Evolutionary conservation across 2,113 vertebrate genomes (phyloP).

Genomic region (Arizona elegans): DNA sequence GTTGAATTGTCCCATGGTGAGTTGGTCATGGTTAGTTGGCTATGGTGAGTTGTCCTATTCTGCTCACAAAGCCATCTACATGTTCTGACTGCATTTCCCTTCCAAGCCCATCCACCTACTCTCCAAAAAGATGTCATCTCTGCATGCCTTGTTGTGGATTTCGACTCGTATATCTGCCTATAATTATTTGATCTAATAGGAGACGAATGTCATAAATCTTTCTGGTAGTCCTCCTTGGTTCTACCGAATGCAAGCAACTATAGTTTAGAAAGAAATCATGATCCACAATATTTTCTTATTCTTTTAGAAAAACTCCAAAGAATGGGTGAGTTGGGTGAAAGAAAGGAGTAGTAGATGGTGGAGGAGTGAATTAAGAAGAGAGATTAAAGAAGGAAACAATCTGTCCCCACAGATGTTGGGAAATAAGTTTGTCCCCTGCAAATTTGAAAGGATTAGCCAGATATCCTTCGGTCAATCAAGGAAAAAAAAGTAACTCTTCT

Average conservation of each 20-base stretch:
- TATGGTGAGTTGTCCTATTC: too few relatives aligned
- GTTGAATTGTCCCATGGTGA: background rate
- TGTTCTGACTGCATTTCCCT: background rate
- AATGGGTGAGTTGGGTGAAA: background rate
- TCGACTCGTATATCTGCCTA: background rate
- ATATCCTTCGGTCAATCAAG: background rate
- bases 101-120: background rate
- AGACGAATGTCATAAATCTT: background rate
- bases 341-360: background rate
- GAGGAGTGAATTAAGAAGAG: background rate
- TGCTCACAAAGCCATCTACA: background rate
- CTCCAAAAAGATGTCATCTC: background rate
- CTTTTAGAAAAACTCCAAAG: background rate
- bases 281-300: background rate
- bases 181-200: background rate
- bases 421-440: background rate
- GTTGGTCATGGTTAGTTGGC: background rate
- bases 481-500: background rate
- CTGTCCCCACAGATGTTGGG: background rate
- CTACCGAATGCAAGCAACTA: background rate
- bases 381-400: background rate
- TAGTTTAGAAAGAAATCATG: background rate
- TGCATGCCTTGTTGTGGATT: background rate
- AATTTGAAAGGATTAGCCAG: background rate
- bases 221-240: background rate